Percentiles rank a stretch among this genome's conserved stretches.
Evolutionary conservation across 2,113 vertebrate species (phyloP).

Genomic region (Dasypus novemcinctus): DNA sequence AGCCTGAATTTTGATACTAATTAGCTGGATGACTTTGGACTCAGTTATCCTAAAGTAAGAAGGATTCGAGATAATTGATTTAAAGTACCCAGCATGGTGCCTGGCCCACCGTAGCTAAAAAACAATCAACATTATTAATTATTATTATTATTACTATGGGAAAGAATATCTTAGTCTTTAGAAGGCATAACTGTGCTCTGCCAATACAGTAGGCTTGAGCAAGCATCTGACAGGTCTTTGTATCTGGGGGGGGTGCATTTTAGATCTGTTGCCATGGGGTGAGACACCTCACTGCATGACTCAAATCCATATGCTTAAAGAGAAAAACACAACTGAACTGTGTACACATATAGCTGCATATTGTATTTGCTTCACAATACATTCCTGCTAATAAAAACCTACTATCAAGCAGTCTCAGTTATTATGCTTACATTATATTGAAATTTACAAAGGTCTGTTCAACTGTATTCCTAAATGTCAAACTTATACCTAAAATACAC

Average conservation of each 20-base stretch:
- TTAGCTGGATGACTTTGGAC: background rate
- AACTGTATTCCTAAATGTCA: background rate
- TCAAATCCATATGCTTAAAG: conserved; percentile 9
- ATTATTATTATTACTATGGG: background rate
- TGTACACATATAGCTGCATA: background rate
- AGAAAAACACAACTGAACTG: background rate
- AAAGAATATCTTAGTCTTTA: background rate
- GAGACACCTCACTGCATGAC: background rate
- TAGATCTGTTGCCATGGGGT: background rate
- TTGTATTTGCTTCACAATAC: background rate
- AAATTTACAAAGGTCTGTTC: background rate
- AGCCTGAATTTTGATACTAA: conserved; percentile 11
- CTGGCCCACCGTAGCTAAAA: background rate
- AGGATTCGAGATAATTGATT: conserved; percentile 4
- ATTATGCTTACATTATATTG: background rate
- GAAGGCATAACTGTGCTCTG: background rate
- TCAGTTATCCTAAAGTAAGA: background rate
- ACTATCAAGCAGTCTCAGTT: background rate
- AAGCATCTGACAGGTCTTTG: background rate
- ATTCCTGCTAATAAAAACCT: conserved; percentile 11
- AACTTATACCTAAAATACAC: background rate
- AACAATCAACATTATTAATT: background rate
- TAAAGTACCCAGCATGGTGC: background rate
- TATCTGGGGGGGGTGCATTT: background rate
- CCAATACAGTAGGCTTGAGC: background rate